phyloP scores from a whole-genome alignment of 2,888 invertebrate genomes.

The Drosophila mayaguana region DNA sequence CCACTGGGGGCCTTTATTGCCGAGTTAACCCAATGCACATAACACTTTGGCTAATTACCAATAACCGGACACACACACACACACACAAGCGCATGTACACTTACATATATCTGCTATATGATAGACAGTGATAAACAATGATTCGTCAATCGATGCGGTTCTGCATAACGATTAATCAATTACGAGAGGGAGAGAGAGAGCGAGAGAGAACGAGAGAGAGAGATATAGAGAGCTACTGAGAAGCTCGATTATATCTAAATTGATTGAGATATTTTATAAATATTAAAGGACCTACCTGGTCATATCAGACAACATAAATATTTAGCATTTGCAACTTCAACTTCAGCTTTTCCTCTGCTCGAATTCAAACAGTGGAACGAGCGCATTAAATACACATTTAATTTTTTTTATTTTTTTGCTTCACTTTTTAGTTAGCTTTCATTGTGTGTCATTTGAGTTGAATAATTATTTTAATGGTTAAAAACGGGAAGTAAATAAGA shows the following conservation, averaged over 20 bases:
- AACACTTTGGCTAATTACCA: constrained; percentile 70
- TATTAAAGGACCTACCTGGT: neutral
- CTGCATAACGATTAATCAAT: neutral
- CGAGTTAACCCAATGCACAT: constrained; percentile 71
- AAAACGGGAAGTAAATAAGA: too few relatives aligned
- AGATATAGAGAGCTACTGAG: neutral
- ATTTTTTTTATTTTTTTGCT: too few relatives aligned
- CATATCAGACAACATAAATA: neutral
- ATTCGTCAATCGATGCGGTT: neutral
- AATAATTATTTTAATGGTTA: neutral
- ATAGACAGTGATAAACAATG: neutral
- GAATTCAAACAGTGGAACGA: too few relatives aligned
- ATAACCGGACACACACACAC: constrained; percentile 32
- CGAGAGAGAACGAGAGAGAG: neutral
- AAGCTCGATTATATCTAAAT: neutral
- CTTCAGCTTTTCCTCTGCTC: too few relatives aligned
- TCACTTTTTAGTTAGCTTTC: too few relatives aligned
- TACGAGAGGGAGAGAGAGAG: neutral
- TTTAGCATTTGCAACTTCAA: too few relatives aligned
- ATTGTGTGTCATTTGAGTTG: neutral
- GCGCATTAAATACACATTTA: too few relatives aligned
- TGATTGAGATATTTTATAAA: neutral
- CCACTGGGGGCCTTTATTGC: constrained; percentile 58
- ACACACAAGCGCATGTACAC: neutral
- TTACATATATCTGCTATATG: neutral